These are phyloP conservation scores for Drosophila barbarae DNA, from an alignment of 2,888 invertebrate genomes.

Conservation along the genomic window DNA sequence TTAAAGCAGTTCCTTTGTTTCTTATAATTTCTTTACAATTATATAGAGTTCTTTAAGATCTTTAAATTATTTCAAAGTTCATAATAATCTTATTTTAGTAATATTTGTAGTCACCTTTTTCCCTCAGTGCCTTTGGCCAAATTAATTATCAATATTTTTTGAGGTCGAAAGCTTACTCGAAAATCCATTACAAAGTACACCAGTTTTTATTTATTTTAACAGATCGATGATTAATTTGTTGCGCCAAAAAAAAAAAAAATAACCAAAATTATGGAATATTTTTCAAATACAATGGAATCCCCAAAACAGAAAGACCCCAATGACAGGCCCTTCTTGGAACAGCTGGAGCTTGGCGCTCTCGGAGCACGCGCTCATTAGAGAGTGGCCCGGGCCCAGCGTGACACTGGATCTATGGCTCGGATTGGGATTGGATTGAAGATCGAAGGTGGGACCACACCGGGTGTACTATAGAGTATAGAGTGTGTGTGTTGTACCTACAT, in stretches of 20 bases:
- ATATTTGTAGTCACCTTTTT: slow-evolving; percentile 1
- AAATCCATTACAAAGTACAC: slow-evolving; percentile 66
- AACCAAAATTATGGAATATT: slow-evolving; percentile 35
- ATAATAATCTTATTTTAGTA: neutral
- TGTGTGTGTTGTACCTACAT: slow-evolving; percentile 54
- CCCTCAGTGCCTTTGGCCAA: slow-evolving; percentile 50
- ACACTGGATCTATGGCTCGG: slow-evolving; percentile 19
- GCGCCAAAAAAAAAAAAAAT: slow-evolving; percentile 46
- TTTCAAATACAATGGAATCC: slow-evolving; percentile 20
- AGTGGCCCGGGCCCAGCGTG: slow-evolving; percentile 27
- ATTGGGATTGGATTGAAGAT: slow-evolving; percentile 6
- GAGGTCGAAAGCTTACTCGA: slow-evolving; percentile 35
- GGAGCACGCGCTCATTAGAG: slow-evolving; percentile 74
- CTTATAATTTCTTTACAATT: neutral
- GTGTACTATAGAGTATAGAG: slow-evolving; percentile 13
- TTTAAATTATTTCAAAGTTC: accelerated
- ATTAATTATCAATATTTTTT: slow-evolving; percentile 66
- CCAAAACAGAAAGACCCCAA: slow-evolving; percentile 29
- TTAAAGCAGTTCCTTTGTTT: neutral
- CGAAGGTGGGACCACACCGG: slow-evolving; percentile 51
- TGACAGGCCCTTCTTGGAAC: slow-evolving; percentile 71
- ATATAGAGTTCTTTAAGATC: neutral
- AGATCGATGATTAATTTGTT: slow-evolving; percentile 67
- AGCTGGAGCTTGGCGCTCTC: slow-evolving; percentile 60
- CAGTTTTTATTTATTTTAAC: slow-evolving; percentile 75